Evolutionary conservation across 1,140 invertebrate species (phyloP), one percentile per base, ranked within the genome.

Genomic region (Tetragnatha versicolor): DNA sequence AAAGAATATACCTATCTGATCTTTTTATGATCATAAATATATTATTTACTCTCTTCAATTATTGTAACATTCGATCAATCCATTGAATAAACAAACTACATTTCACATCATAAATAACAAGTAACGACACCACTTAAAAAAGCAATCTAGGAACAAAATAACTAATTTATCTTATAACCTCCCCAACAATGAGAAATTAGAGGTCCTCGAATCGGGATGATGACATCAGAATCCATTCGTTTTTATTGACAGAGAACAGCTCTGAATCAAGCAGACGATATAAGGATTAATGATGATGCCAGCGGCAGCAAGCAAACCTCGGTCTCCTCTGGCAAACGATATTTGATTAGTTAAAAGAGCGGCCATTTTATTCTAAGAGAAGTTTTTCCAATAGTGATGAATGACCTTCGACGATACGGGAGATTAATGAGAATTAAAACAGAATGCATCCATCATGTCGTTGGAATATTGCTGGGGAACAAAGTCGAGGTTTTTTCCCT

Each of bases 381-480:
- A 49, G 29, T 70, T 53, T 55, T 22, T 29, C 49, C 47, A 31
- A 68, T 70, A 37, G 68, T 70, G 35, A 70, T 70, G 35, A 70
- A 70, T 70, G 68, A 25, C 7, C 37, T 2, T 14, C 17, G 69
- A 73, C 60, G 55, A 60, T 47, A 31, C 33, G 27, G 22, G 27
- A 73, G 69, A 73, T 73, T 73, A 53, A 73, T 73, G 69, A 17
- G 69, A 58, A 73, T 73, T 73, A 73, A 73, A 55, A 73, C 27
- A 20, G n/a, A 6, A 22, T 31, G 22, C 20, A 73, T 73, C 49
- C 29, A 73, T 73, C 69, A 55, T 73, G 0, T 4, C 20, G 1
- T 27, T 14, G 22, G 22, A 42, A 69, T 73, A 73, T 73, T 73
- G 37, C 53, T 60, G 58, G 27, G 47, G 29, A 55, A 65, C 17